Conservation (phyloP, 2,888 invertebrate genomes). For the Biston betularia region DNA sequence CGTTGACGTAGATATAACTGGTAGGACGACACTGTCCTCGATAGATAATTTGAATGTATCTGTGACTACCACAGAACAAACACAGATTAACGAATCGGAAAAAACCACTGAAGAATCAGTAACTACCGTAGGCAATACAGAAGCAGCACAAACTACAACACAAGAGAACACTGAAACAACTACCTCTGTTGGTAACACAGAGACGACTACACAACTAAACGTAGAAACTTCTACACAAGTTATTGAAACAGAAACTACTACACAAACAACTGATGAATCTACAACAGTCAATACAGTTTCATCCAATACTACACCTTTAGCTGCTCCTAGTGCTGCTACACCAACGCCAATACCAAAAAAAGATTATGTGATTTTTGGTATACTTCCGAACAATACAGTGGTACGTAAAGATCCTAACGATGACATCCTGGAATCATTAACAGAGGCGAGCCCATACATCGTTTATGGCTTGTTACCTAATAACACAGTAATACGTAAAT, state of each 20-base stretch:
- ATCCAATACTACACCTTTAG: constrained; percentile 52
- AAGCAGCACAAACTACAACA: constrained; percentile 31
- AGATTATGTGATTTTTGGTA: constrained; percentile 91
- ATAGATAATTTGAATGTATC: constrained; percentile 23
- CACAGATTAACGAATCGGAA: constrained; percentile 30
- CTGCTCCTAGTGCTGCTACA: constrained; percentile 57
- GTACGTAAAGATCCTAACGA: constrained; percentile 91
- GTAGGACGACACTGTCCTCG: constrained; percentile 20
- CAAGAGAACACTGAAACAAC: constrained; percentile 41
- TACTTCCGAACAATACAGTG: constrained; percentile 92
- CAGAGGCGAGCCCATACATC: constrained; percentile 90
- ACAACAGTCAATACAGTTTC: constrained; percentile 49
- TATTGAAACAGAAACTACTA: constrained; percentile 60
- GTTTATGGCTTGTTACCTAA: constrained; percentile 92
- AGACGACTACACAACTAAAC: constrained; percentile 51
- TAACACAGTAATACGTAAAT: constrained; percentile 92
- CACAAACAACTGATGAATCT: constrained; percentile 52
- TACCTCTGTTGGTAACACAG: constrained; percentile 28
- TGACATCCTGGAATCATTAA: constrained; percentile 88
- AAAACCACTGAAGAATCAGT: constrained; percentile 20
- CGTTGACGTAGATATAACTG: constrained; percentile 1
- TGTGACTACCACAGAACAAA: constrained; percentile 47
- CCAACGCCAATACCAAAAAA: constrained; percentile 80
- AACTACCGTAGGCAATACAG: constrained; percentile 37
- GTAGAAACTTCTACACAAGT: constrained; percentile 53